Evolutionary conservation across 1,140 invertebrate genomes (phyloP), one percentile per base, ranked within the genome.

Genomic region (Drosophila sechellia): DNA sequence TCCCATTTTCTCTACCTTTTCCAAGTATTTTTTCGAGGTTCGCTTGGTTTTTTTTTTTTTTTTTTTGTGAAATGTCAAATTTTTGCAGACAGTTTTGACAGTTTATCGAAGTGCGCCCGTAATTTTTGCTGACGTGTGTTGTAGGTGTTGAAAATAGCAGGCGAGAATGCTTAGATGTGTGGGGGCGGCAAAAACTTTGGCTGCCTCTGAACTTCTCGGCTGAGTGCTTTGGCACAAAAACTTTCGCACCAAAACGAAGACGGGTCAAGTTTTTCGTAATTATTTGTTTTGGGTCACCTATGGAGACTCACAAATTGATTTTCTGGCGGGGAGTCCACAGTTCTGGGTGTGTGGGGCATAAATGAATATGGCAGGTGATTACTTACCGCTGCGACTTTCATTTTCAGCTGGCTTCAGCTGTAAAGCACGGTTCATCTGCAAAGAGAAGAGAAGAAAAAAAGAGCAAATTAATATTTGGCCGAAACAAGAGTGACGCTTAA

Each of bases 361-460:
- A 22, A 42, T 43, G 17, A 76, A 53, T 46, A 60, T 56, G 48
- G 54, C 77, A 81, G 77, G 75, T 69, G 61, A 79, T 79, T 86
- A 94, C 94, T 95, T 94, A 98, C 98, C 98, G 96, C 97, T 98
- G 95, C 98, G 97, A 95, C 98, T 98, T 95, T 99, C 98, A 95
- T 97, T 98, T 94, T 99, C 98, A 94, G 98, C 98, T 94, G 98
- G 98, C 94, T 99, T 99, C 94, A 99, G 98, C 95, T 99, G 98
- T 95, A 99, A 98, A 94, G 98, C 97, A 95, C 98, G 97, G 96
- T 99, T 98, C 98, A 99, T 99, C 98, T 99, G 95, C 39, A 97
- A 69, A 5, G 10, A 31, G 6, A 27, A 48, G 27, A 39, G 22
- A 5, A 49, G 15, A 46, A 37, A 42, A 42, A 43, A 45, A 45